phyloP scores from a whole-genome alignment of 2,888 invertebrate species.

The Plebejus melissa region DNA sequence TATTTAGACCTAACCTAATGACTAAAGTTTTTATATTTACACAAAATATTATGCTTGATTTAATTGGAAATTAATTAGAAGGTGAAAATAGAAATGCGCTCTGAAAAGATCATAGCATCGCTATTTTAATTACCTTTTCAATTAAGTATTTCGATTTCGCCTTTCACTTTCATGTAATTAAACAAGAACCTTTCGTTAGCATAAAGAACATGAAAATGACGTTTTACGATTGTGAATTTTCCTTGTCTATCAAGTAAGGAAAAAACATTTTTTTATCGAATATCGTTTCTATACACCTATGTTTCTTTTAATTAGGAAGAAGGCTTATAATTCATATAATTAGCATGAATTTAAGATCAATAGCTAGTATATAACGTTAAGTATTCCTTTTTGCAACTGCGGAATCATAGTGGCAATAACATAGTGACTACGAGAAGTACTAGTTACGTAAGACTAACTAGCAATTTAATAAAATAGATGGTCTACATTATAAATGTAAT shows the following conservation, averaged over 20 bases:
- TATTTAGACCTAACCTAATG: too few species aligned
- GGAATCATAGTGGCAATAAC: not conserved
- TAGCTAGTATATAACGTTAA: not conserved
- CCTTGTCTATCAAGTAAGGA: too few species aligned
- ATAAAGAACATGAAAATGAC: not conserved
- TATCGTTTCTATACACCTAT: too few species aligned
- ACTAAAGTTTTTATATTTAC: not conserved
- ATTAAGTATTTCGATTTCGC: slow-evolving; percentile 3
- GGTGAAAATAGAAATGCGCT: not conserved
- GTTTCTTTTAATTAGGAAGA: too few species aligned
- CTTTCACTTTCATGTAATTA: slow-evolving; percentile 18
- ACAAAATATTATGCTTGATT: not conserved
- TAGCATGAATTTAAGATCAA: not conserved
- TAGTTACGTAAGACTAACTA: slow-evolving; percentile 3
- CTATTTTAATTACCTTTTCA: slow-evolving; percentile 18
- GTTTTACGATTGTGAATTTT: too few species aligned
- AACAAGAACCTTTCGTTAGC: not conserved
- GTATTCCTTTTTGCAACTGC: not conserved
- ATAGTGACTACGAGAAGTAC: not conserved
- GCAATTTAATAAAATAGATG: slow-evolving; percentile 34
- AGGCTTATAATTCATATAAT: too few species aligned
- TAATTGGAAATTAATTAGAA: not conserved
- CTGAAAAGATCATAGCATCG: not conserved
- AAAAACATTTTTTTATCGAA: too few species aligned
- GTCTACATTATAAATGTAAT: slow-evolving; percentile 30